A percentile compares a stretch with the other conserved stretches of the same genome.
These are phyloP conservation scores for Dryobota labecula DNA, from an alignment of 2,888 invertebrate species.

Conservation along the genomic window DNA sequence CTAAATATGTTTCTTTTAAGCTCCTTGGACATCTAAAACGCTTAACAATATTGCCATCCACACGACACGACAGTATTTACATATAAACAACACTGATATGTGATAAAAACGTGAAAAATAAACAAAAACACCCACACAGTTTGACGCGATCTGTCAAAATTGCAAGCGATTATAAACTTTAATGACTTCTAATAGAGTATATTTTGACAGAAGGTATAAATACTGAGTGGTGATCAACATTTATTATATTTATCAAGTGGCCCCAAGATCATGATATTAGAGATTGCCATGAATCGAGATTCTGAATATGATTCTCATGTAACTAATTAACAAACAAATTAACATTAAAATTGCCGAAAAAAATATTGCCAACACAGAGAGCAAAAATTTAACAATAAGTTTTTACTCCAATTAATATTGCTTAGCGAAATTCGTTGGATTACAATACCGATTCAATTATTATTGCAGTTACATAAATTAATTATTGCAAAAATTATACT, in stretches of 20 bases:
- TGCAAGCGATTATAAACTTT: slow-evolving; percentile 60
- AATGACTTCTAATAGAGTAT: slow-evolving; percentile 55
- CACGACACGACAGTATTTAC: slow-evolving; percentile 87
- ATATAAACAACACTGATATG: slow-evolving; percentile 86
- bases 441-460: slow-evolving; percentile 62
- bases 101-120: slow-evolving; percentile 79
- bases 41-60: slow-evolving; percentile 78
- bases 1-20: slow-evolving; percentile 57
- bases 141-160: slow-evolving; percentile 65
- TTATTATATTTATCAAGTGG: slow-evolving; percentile 75
- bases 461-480: slow-evolving; percentile 73
- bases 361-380: slow-evolving; percentile 71
- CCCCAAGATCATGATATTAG: slow-evolving; percentile 82
- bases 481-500: slow-evolving; percentile 74
- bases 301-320: slow-evolving; percentile 61
- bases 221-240: slow-evolving; percentile 69
- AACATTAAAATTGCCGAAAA: slow-evolving; percentile 34
- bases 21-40: slow-evolving; percentile 55
- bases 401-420: slow-evolving; percentile 79
- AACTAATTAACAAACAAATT: slow-evolving; percentile 44
- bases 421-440: slow-evolving; percentile 86
- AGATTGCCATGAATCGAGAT: slow-evolving; percentile 70
- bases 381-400: slow-evolving; percentile 62
- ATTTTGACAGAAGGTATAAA: slow-evolving; percentile 64
- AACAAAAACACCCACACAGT: slow-evolving; percentile 68